These are phyloP conservation scores for Hypsibius dujardini DNA, from an alignment of 1,140 invertebrate species.

Conservation along the genomic window DNA sequence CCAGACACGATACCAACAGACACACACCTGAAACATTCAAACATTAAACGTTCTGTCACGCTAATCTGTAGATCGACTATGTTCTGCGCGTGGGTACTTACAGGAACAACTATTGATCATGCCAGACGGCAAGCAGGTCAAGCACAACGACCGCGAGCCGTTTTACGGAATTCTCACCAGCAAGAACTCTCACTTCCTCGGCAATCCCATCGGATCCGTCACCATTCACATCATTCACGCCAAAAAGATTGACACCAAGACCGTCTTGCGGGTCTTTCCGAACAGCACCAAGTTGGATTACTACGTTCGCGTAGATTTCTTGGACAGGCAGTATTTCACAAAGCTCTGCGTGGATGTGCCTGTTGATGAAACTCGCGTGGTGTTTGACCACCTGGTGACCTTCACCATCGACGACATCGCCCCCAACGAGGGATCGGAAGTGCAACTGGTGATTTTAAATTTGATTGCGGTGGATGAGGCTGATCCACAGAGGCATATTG, in stretches of 20 bases:
- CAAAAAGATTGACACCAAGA: neutral
- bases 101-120: no score
- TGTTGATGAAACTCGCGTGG: neutral
- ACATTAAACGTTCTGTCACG: no score
- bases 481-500: conserved; percentile 7
- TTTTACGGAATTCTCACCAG: neutral
- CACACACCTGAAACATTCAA: no score
- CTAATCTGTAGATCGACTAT: no score
- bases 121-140: no score
- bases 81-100: no score
- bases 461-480: conserved; percentile 1
- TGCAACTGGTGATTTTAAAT: neutral
- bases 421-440: neutral
- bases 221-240: conserved; percentile 2
- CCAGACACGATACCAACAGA: no score
- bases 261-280: neutral
- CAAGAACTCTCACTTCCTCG: neutral
- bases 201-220: neutral
- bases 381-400: neutral
- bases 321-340: neutral
- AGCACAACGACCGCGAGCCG: neutral
- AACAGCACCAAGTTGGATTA: neutral
- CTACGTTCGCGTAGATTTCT: conserved; percentile 16
- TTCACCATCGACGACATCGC: conserved; percentile 12
- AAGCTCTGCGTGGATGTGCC: conserved; percentile 4